phyloP scores from a whole-genome alignment of 1,140 invertebrate species.

The Liolophura sinensis region DNA sequence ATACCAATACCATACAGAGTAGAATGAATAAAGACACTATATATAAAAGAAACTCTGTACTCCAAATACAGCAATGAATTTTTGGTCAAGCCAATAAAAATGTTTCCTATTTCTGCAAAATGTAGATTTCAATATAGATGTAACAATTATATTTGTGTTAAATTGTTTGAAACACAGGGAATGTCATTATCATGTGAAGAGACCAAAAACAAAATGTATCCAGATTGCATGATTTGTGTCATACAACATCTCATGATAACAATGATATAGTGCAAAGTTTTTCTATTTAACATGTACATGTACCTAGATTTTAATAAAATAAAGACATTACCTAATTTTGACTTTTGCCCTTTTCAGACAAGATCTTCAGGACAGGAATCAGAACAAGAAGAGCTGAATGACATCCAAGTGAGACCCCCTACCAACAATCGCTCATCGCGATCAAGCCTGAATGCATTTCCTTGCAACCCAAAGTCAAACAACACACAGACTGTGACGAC shows the following conservation, averaged over 20 bases:
- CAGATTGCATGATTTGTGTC: not conserved
- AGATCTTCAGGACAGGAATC: constrained; percentile 46
- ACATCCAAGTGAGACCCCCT: constrained; percentile 60
- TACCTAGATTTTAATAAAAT: not conserved
- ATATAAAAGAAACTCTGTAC: too few relatives aligned
- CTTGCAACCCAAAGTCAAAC: constrained; percentile 34
- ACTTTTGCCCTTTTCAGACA: constrained; percentile 40
- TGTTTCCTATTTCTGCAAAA: too few relatives aligned
- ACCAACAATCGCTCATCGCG: constrained; percentile 46
- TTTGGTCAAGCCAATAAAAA: too few relatives aligned
- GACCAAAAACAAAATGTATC: constrained; percentile 10
- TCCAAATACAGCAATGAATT: too few relatives aligned
- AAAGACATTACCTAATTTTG: not conserved
- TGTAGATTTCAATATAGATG: too few relatives aligned
- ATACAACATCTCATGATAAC: not conserved
- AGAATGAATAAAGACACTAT: too few relatives aligned
- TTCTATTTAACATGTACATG: not conserved
- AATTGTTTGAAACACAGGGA: not conserved
- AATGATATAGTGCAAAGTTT: too few relatives aligned
- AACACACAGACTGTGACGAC: constrained; percentile 47
- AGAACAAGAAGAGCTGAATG: constrained; percentile 61
- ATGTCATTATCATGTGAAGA: not conserved
- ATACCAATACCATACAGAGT: too few relatives aligned
- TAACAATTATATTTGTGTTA: too few relatives aligned
- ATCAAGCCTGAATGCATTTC: constrained; percentile 50